phyloP scores from a whole-genome alignment of 37 sponge, comb jelly and placozoan species.

The Chondrosia reniformis region DNA sequence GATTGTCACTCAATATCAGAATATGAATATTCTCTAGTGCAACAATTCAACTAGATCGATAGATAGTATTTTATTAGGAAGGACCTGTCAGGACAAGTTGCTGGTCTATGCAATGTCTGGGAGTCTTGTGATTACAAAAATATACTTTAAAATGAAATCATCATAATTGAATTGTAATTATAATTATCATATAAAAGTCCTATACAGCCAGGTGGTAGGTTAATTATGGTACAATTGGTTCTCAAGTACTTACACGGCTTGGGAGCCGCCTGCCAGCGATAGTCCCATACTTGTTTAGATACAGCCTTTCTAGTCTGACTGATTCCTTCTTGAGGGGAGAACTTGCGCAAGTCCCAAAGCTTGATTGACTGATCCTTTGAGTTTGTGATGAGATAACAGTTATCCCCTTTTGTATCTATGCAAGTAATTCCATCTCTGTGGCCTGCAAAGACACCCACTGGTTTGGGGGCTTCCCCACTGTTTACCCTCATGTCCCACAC shows the following conservation, averaged over 20 bases:
- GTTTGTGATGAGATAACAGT: constrained; percentile 81
- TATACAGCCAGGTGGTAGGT: background rate
- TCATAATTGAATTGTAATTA: background rate
- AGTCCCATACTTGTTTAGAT: constrained; percentile 70
- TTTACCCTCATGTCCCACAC: constrained; percentile 82
- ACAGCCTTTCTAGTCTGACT: constrained; percentile 33
- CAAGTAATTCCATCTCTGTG: constrained; percentile 86
- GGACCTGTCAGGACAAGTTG: too few relatives aligned
- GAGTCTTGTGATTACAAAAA: too few relatives aligned
- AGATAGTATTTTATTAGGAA: too few relatives aligned
- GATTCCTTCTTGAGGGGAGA: constrained; percentile 36
- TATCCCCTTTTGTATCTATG: constrained; percentile 79
- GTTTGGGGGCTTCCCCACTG: constrained; percentile 36
- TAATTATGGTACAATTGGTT: background rate
- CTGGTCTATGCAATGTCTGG: too few relatives aligned
- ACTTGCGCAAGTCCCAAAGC: constrained; percentile 87
- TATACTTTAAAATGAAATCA: background rate
- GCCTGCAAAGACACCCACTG: constrained; percentile 83
- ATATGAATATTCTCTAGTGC: too few relatives aligned
- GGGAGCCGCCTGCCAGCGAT: constrained; percentile 71
- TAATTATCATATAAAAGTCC: background rate
- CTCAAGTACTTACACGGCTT: constrained; percentile 12
- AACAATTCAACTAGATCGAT: too few relatives aligned
- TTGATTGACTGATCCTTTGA: constrained; percentile 92
- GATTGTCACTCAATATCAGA: too few relatives aligned